These are phyloP conservation scores for Rotaria socialis DNA, from an alignment of 2,888 invertebrate species.

Conservation along the genomic window DNA sequence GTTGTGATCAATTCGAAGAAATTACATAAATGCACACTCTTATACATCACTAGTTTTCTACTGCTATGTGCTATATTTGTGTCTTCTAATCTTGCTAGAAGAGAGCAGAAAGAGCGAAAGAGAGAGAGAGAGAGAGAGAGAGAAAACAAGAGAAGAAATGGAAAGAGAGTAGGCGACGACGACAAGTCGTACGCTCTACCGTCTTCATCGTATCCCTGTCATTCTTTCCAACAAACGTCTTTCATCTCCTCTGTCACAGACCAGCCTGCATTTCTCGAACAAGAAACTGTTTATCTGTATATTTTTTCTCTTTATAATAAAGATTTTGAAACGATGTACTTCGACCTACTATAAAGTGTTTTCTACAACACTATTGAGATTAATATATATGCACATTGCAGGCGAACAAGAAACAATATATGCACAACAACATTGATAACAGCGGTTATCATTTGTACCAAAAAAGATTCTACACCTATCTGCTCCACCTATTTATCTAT, in stretches of 20 bases:
- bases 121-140: background rate
- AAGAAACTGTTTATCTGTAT: background rate
- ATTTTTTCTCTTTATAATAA: background rate
- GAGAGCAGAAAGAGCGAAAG: background rate
- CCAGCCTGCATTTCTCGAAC: background rate
- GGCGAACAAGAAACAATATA: background rate
- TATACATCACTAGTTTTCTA: constrained; percentile 12
- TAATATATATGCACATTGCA: background rate
- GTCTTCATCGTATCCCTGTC: background rate
- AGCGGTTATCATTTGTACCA: background rate
- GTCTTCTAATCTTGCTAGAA: background rate
- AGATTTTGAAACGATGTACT: background rate
- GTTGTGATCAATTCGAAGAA: background rate
- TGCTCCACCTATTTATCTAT: background rate
- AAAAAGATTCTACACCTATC: background rate
- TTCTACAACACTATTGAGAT: background rate
- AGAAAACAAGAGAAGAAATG: background rate
- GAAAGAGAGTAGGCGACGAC: background rate
- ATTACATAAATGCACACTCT: background rate
- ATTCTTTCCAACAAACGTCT: background rate
- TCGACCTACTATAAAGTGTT: background rate
- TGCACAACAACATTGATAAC: background rate
- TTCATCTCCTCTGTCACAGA: background rate
- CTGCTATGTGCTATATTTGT: background rate
- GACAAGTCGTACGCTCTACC: background rate